Evolutionary conservation across 2,113 vertebrate genomes (phyloP), one percentile per base, ranked within the genome.

Genomic region (Myrmecophaga tridactyla): DNA sequence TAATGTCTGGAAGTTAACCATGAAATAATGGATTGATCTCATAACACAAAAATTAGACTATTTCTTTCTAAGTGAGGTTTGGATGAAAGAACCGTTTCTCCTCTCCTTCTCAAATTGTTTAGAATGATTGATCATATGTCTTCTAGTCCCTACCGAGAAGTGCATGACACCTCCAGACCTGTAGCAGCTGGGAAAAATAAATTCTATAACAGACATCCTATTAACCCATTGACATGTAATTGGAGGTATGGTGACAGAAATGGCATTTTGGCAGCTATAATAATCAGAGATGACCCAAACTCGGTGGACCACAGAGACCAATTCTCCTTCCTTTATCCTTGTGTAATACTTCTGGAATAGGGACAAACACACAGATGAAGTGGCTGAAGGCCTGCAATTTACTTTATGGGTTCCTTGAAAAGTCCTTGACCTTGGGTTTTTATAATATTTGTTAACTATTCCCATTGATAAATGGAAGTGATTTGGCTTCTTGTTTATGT

Each of bases 391-490:
- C 43, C 27, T 41, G 56, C 17, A 58, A 39, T 36, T 23, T 93
- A 25, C 6, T 48, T 12, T 7, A 43, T n/a, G 34, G 41, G 13
- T 86, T 82, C 88, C 48, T 43, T n/a, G 1, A 76, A 56, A 86
- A 27, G 21, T 67, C 27, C 27, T 21, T 77, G 27, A 53, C 4
- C 43, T 41, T 62, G 23, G 29, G 1, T 41, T 86, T 85, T 90
- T 65, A 69, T n/a, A 94, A n/a, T 73, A 69, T 78, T 94, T 91
- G 46, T 89, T 94, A 92, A 60, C 93, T 94, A 87, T 84, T 94
- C n/a, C 53, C 80, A 31, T 23, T 48, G 39, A 62, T 87, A 14
- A 65, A 77, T 67, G 43, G 56, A 92, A 82, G 51, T 34, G 62
- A 58, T 83, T 76, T 90, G 36, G 53, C 60, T 90, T 93, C 46